These are phyloP conservation scores for Pygoscelis antarcticus DNA, from an alignment of 2,113 vertebrate genomes.

Conservation along the genomic window DNA sequence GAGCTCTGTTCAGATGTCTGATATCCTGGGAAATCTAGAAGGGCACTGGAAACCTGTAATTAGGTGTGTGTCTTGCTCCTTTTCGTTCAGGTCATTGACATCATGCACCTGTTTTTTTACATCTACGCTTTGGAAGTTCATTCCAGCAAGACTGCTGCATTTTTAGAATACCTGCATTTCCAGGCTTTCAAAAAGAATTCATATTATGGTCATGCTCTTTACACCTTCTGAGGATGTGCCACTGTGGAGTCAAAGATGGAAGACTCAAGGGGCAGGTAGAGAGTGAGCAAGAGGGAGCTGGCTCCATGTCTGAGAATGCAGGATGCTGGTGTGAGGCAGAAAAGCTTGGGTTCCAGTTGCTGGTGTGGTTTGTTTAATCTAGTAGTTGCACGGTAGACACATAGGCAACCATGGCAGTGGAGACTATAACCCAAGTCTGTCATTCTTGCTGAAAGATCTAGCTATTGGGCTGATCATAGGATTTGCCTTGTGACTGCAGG, in stretches of 20 bases:
- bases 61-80: not conserved
- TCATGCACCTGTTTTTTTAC: not conserved
- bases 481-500: not conserved
- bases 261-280: not conserved
- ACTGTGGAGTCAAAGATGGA: not conserved
- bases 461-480: not conserved
- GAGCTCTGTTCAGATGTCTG: not conserved
- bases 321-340: not conserved
- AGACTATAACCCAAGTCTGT: not conserved
- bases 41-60: not conserved
- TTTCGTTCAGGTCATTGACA: not conserved
- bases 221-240: not conserved
- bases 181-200: not conserved
- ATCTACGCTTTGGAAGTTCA: not conserved
- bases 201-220: not conserved
- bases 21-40: not conserved
- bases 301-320: fast-evolving
- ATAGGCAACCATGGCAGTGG: not conserved
- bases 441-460: not conserved
- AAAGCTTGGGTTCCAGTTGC: not conserved
- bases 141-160: not conserved
- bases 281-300: not conserved
- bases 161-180: not conserved
- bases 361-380: not conserved
- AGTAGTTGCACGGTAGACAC: not conserved